Base-by-base conservation (phyloP, 2,797 vertebrate species). In the Jordanella pulchra region DNA sequence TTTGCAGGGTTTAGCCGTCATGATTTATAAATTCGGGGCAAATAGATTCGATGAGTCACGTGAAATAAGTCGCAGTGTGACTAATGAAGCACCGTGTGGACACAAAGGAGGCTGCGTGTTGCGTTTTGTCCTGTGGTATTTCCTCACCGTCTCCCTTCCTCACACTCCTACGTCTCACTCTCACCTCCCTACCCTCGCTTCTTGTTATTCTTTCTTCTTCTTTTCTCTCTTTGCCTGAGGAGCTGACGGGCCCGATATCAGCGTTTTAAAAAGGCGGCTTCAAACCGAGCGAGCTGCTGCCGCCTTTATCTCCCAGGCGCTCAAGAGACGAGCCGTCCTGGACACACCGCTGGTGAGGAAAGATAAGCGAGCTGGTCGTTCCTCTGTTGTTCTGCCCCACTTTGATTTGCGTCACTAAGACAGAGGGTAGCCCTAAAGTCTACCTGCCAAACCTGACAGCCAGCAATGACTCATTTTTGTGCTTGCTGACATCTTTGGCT, bases 341-440 rank as follows among this genome's bases (percentile, higher is more conserved):
- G 72, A 79, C 73, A 63, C 71, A 75, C 70, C 75, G 2, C 84
- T 87, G 80, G 65, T 69, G 60, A 67, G 61, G 12, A 15, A 67
- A 77, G 79, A 83, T 74, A 83, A 84, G 44, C 13, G 7, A 71
- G 68, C 54, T 1, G 63, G 60, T 71, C 48, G 7, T 75, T 39
- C 45, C 0, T 75, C 47, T 76, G 45, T 68, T 71, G 60, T 35
- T 80, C 60, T 71, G 58, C 50, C 65, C 73, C 2, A 0, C 71
- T 79, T 75, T 76, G 65, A 67, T 68, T 39, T 83, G 76, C 80
- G 17, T 89, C 85, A 84, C 75, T 61, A 63, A 44, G 77, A 67
- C 56, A 21, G 75, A 86, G 88, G 82, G 77, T 64, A 81, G 73
- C 69, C 82, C 80, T 75, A 61, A 61, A 79, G 71, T 85, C 65